phyloP scores from a whole-genome alignment of 2,797 vertebrate genomes.

The Phyllotis vaccarum region DNA sequence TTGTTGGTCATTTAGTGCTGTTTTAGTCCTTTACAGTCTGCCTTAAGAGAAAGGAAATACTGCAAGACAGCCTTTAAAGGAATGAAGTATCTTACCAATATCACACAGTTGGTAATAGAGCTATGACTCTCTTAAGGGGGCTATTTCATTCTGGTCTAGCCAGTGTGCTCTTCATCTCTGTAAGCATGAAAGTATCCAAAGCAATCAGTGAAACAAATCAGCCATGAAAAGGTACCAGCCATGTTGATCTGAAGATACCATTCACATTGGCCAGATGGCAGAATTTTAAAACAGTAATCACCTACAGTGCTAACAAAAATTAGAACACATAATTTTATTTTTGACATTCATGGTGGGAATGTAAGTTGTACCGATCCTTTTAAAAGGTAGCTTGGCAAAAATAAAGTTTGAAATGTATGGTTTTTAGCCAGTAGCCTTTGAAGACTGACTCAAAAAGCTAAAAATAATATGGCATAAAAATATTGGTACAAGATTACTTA shows the following conservation, averaged over 20 bases:
- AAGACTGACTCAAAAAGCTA: constrained; percentile 27
- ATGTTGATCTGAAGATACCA: not conserved
- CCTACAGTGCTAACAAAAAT: not conserved
- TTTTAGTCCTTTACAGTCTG: not conserved
- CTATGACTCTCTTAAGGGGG: not conserved
- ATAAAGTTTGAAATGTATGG: not conserved
- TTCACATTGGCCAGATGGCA: not conserved
- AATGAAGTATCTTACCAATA: constrained; percentile 58
- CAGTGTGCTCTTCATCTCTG: not conserved
- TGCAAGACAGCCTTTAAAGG: constrained; percentile 20
- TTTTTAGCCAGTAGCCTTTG: not conserved
- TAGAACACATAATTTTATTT: not conserved
- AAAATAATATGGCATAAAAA: constrained; percentile 4
- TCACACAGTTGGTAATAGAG: not conserved
- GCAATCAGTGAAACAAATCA: constrained; percentile 4
- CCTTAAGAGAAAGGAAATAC: not conserved
- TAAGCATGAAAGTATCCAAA: not conserved
- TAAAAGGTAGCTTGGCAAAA: not conserved
- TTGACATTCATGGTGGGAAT: not conserved
- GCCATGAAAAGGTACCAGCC: not conserved
- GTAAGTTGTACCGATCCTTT: not conserved
- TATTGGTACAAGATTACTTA: not conserved
- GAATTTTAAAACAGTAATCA: constrained; percentile 12
- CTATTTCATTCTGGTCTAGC: constrained; percentile 11
- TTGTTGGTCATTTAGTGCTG: constrained; percentile 4